Evolutionary conservation across 2,888 invertebrate species (phyloP), one percentile per base, ranked within the genome.

Genomic region (Metopia argyrocephala): DNA sequence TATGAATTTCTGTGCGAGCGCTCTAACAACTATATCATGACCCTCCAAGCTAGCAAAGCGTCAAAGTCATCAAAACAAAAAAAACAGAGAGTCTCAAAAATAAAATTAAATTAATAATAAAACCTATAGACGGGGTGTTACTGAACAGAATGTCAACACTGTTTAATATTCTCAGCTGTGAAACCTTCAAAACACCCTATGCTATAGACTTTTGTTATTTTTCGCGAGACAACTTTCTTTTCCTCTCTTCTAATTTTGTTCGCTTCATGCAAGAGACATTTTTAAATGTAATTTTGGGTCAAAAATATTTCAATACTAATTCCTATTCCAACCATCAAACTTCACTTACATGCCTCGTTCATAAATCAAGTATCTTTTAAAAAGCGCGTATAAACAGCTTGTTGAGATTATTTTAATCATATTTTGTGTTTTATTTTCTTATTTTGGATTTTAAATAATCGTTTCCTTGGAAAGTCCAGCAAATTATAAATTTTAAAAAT

Each of bases 291-390:
- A 12, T 31, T 31, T 12, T 31, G 31, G 1, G 12, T 38, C 3
- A 4, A 38, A 4, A 9, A 12, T 2, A 12, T 38, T 38, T 15
- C 38, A 38, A 12, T 38, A 38, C 9, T 38, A 38, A 38, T 15
- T 38, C 15, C 12, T 1, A 38, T 38, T 15, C 6, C 2, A 38
- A 38, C 61, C 66, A 52, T 28, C 54, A 75, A 75, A 59, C 75
- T 76, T 76, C 61, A 69, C 68, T 68, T 62, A 68, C 31, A 54
- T 54, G 46, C 68, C 15, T 23, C 28, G 61, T 61, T 57, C 54
- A 62, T 76, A 76, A 76, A 68, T 76, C 68, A 76, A 68, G 68
- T 52, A 46, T 54, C 68, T 62, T 23, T 61, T 61, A 76, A 68
- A 46, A 15, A 12, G 3, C 38, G 15, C 15, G 31, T 28, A 76